These are phyloP conservation scores for Muscicapa striata DNA, from an alignment of 2,797 vertebrate species.

Conservation along the genomic window DNA sequence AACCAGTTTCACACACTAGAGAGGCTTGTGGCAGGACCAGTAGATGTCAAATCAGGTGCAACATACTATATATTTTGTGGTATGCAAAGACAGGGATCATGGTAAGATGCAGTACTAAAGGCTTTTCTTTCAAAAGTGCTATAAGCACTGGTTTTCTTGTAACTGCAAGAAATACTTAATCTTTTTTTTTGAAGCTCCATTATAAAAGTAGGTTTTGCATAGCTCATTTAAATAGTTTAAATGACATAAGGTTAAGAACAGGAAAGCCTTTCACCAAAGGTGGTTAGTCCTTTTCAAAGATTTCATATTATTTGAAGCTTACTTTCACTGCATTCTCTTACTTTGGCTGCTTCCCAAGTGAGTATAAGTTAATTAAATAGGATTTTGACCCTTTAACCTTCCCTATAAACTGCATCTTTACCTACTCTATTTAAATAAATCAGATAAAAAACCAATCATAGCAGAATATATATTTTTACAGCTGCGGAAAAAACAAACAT, in stretches of 20 bases:
- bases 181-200: conserved; percentile 21
- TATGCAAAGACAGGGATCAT: background rate
- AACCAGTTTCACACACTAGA: background rate
- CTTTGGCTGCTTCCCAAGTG: conserved; percentile 56
- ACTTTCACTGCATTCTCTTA: conserved; percentile 69
- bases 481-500: conserved; percentile 62
- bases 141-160: conserved; percentile 35
- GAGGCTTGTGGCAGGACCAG: background rate
- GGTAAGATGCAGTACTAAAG: background rate
- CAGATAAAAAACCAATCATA: conserved; percentile 62
- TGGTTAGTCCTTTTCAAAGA: conserved; percentile 60
- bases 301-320: conserved; percentile 68
- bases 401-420: conserved; percentile 46
- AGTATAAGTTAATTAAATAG: conserved; percentile 69
- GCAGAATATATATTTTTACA: conserved; percentile 65
- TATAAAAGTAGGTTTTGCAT: conserved; percentile 44
- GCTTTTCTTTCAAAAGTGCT: conserved; percentile 18
- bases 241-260: conserved; percentile 61
- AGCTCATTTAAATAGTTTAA: conserved; percentile 63
- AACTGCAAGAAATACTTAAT: conserved; percentile 35
- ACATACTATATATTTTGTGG: background rate
- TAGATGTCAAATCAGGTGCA: background rate
- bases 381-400: conserved; percentile 64
- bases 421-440: conserved; percentile 78
- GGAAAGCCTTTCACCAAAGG: conserved; percentile 65